Base-by-base conservation (phyloP, 2,797 vertebrate species). In the Lophius americanus region DNA sequence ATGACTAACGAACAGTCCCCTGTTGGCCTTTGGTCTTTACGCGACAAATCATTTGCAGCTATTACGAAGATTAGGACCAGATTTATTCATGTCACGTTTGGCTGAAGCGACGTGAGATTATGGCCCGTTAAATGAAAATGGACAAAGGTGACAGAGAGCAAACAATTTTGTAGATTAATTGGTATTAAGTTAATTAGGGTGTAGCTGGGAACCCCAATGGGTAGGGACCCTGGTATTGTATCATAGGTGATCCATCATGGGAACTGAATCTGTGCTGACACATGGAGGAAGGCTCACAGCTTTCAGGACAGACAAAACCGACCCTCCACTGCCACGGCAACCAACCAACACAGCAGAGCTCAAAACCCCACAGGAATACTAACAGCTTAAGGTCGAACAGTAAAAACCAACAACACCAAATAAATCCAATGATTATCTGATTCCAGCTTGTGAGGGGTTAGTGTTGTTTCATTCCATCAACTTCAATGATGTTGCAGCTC, bases 101-200 rank as follows among this genome's bases (percentile, higher is more conserved):
- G 38, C 54, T 2, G 12, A 37, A 61, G 57, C 44, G 51, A 54
- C 12, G n/a, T 57, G n/a, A 10, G 5, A 60, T 46, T 44, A 23
- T 14, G 14, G 33, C 54, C 36, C 33, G 44, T 58, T 23, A 36
- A 70, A 23, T 23, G 59, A 72, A 81, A 84, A 62, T 42, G 60
- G 64, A 14, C 62, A 36, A 60, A 78, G 67, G 70, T 76, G 80
- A 74, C 79, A 68, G 76, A 79, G 60, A 71, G 64, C 77, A 23
- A 23, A 47, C 60, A 57, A 69, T 61, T 12, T 8, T 43, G 63
- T 64, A 67, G 82, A 84, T 86, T 66, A 76, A 88, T 86, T 83
- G 67, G 69, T 75, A 82, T 73, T 71, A 83, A 88, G 79, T 87
- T 89, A 82, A 88, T 88, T 84, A 71, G 62, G 60, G 32, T 0